Evolutionary conservation across 2,797 vertebrate genomes (phyloP).

Genomic region (Xiphorhynchus erythropygius): DNA sequence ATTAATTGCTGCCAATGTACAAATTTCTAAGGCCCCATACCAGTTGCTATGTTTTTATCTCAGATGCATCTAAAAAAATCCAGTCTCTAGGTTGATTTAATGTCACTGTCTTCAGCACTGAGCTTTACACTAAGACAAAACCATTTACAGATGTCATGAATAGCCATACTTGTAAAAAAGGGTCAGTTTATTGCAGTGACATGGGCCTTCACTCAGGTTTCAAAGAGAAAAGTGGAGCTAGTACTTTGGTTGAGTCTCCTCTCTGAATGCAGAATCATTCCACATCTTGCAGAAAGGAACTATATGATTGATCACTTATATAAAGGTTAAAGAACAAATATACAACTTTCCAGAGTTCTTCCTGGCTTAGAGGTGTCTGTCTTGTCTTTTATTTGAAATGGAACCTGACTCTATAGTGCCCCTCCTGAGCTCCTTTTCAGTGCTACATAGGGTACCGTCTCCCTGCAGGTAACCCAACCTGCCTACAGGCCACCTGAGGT

Average conservation of each 20-base stretch:
- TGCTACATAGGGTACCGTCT: background rate
- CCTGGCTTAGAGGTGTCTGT: background rate
- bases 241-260: background rate
- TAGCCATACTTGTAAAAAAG: background rate
- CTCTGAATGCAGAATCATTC: background rate
- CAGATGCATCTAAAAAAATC: background rate
- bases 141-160: background rate
- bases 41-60: background rate
- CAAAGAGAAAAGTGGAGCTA: background rate
- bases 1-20: conserved; percentile 12
- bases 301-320: background rate
- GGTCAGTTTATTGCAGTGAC: background rate
- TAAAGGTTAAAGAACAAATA: background rate
- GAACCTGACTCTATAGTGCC: background rate
- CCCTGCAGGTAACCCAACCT: background rate
- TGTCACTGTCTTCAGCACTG: background rate
- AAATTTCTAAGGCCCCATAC: background rate
- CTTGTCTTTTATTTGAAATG: background rate
- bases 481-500: background rate
- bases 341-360: background rate
- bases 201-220: background rate
- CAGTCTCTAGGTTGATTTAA: background rate
- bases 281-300: background rate
- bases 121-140: background rate
- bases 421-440: background rate